A percentile compares a stretch with the other conserved stretches of the same genome.
phyloP scores from a whole-genome alignment of 1,140 invertebrate species.

The Asbolus verrucosus region DNA sequence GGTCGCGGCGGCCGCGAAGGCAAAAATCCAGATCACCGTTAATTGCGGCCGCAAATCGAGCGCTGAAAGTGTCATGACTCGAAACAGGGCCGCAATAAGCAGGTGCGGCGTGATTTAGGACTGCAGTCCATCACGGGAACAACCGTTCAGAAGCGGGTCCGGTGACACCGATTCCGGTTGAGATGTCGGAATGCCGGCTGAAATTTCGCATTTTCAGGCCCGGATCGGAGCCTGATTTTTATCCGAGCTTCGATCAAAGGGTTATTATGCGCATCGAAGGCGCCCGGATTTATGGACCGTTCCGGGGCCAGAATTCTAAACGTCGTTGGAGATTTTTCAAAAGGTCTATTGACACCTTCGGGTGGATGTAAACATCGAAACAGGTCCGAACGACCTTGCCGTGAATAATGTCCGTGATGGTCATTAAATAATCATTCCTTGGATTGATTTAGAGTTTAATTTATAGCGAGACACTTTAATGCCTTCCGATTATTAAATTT shows the following conservation, averaged over 20 bases:
- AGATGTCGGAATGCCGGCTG: constrained; percentile 12
- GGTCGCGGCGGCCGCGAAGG: neutral
- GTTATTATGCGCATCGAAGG: constrained; percentile 20
- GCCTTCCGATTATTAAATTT: constrained; percentile 8
- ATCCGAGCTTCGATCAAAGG: constrained; percentile 3
- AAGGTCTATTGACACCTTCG: no score
- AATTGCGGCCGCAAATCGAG: neutral
- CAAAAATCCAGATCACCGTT: neutral
- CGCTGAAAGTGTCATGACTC: neutral
- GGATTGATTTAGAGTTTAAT: constrained; percentile 7
- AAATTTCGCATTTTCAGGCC: constrained; percentile 24
- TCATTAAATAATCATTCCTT: neutral
- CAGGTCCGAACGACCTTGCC: neutral
- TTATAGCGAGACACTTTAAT: constrained; percentile 12
- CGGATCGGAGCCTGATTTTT: constrained; percentile 12
- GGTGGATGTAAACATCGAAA: no score
- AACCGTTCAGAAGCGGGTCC: constrained; percentile 10
- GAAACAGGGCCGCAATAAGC: neutral
- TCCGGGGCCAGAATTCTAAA: neutral
- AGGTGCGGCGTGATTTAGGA: neutral
- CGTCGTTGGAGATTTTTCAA: no score
- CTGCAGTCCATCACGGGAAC: no score
- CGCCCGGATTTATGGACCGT: constrained; percentile 9
- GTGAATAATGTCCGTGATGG: neutral
- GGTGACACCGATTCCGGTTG: constrained; percentile 14